Percentiles rank a stretch among this genome's conserved stretches.
These are phyloP conservation scores for Gopherus flavomarginatus DNA, from an alignment of 2,113 vertebrate genomes.

Conservation along the genomic window DNA sequence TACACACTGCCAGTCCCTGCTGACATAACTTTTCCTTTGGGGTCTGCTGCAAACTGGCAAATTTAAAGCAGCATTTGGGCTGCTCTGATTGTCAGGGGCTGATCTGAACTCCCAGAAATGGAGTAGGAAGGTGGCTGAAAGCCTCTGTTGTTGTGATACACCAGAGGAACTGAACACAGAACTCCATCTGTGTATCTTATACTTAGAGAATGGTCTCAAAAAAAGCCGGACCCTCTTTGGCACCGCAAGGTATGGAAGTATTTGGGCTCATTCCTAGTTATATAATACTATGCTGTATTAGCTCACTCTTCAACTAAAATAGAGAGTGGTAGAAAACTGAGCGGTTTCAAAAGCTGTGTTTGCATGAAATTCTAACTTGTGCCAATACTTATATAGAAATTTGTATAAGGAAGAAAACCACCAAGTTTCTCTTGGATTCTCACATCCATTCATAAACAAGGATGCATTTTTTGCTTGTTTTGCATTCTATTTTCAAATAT, in stretches of 20 bases:
- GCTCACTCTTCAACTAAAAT: not conserved
- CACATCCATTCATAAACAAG: not conserved
- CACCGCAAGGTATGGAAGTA: not conserved
- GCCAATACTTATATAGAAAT: not conserved
- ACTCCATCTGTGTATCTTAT: not conserved
- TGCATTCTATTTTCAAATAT: conserved; percentile 46
- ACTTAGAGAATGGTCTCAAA: not conserved
- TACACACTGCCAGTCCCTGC: not conserved
- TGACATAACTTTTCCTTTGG: not conserved
- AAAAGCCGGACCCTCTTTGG: not conserved
- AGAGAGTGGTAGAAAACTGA: not conserved
- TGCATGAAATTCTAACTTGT: not conserved
- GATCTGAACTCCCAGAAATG: not conserved
- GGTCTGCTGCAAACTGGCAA: not conserved
- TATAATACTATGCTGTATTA: not conserved
- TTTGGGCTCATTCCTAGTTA: not conserved
- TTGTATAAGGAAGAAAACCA: not conserved
- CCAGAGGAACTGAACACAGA: not conserved
- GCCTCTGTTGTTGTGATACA: not conserved
- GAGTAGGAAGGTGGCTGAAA: not conserved
- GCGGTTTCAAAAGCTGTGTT: not conserved
- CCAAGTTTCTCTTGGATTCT: not conserved
- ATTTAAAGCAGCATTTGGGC: not conserved
- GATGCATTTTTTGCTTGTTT: not conserved
- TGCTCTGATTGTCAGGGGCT: not conserved